Evolutionary conservation across 2,888 invertebrate species (phyloP).

Genomic region (Stictocephala bisonia): DNA sequence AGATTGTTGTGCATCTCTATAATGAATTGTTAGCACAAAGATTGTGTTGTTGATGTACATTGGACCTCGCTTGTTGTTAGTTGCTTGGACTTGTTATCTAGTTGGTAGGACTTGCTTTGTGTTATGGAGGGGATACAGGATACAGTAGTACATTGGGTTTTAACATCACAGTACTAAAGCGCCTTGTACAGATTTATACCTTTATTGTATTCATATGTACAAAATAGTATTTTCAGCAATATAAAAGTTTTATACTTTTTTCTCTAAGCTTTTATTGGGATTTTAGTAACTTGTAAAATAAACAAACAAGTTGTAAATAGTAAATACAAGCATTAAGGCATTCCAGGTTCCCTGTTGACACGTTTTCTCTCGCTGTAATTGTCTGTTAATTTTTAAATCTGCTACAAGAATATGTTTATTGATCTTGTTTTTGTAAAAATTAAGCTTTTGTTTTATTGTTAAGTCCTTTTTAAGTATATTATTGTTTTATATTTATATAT

Average conservation of each 20-base stretch:
- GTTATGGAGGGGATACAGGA: background rate
- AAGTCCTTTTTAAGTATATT: background rate
- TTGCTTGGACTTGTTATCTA: slow-evolving; percentile 4
- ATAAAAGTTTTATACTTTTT: slow-evolving; percentile 27
- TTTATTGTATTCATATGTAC: background rate
- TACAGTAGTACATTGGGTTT: background rate
- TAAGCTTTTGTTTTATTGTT: slow-evolving; percentile 20
- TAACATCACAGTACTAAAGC: background rate
- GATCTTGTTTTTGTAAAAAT: slow-evolving; percentile 14
- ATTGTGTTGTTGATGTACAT: slow-evolving; percentile 2
- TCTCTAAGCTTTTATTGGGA: slow-evolving; percentile 15
- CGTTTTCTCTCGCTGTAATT: too few species aligned
- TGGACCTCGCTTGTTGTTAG: background rate
- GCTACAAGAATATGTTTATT: too few species aligned
- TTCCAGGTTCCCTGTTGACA: too few species aligned
- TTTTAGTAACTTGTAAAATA: slow-evolving; percentile 13
- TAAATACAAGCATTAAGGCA: too few species aligned
- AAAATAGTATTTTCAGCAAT: slow-evolving; percentile 18
- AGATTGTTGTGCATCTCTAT: too few species aligned
- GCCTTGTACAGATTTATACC: slow-evolving; percentile 10
- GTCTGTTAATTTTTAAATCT: too few species aligned
- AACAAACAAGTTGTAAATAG: too few species aligned
- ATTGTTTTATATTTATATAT: slow-evolving; percentile 9
- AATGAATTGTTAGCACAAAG: too few species aligned
- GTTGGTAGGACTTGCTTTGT: background rate